Evolutionary conservation across 2,797 vertebrate species (phyloP).

Genomic region (Naso thynnoides): DNA sequence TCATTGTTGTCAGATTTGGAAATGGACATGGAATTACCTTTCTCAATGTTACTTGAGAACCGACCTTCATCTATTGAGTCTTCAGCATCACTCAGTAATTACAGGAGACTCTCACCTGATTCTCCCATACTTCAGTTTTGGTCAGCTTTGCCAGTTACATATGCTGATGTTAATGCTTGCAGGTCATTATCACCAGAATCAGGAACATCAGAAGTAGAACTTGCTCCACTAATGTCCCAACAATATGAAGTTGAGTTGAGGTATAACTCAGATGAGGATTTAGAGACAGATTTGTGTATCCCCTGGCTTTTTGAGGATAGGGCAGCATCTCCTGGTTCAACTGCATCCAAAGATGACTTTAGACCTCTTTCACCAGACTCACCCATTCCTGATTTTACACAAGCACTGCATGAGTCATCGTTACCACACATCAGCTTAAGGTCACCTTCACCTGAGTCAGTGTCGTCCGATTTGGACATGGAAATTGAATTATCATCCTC

Average conservation of each 20-base stretch:
- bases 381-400: constrained; percentile 34
- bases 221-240: too few species aligned
- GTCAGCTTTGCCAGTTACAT: background rate
- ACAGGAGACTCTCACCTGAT: constrained; percentile 51
- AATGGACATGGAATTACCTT: constrained; percentile 20
- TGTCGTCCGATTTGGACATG: constrained; percentile 52
- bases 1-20: constrained; percentile 62
- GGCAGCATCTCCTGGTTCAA: constrained; percentile 57
- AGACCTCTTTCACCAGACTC: constrained; percentile 63
- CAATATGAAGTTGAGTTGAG: too few species aligned
- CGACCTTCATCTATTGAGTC: constrained; percentile 59
- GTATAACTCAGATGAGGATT: constrained; percentile 50
- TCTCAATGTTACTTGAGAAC: constrained; percentile 21
- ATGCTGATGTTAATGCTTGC: constrained; percentile 17
- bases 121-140: constrained; percentile 63
- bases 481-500: constrained; percentile 23
- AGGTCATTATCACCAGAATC: constrained; percentile 65
- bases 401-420: background rate
- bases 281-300: constrained; percentile 50
- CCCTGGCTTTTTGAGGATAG: constrained; percentile 57
- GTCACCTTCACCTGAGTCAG: constrained; percentile 50
- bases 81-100: constrained; percentile 20
- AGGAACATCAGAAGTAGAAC: constrained; percentile 24
- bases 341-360: constrained; percentile 26
- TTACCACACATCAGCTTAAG: constrained; percentile 12